Evolutionary conservation across 2,113 vertebrate species (phyloP), one percentile per base, ranked within the genome.

Genomic region (Archocentrus centrarchus): DNA sequence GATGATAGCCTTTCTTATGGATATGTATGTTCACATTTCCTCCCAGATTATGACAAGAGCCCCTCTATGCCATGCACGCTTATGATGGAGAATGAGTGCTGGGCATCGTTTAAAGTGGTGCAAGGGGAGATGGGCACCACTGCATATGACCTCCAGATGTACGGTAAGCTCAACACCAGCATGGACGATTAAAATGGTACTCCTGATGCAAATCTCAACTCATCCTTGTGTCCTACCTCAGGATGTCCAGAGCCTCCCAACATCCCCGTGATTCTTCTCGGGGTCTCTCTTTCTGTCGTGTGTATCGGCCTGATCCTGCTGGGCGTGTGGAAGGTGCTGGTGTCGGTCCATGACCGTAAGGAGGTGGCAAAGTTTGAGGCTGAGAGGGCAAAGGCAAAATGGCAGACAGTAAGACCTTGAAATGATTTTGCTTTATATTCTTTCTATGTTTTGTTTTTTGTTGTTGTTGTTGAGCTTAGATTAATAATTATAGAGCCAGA

Each of bases 341-440:
- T 99, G 76, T 99, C 97, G 2, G 96, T 97, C 90, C 98, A 99
- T 37, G 98, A 99, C 87, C 96, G 96, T 18, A 99, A 98, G 93
- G 98, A 99, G 90, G 97, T 99, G 84, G 98, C 98, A 77, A 99
- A 97, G 92, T 99, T 99, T 90, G 98, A 99, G 96, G 97, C 97
- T 35, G 98, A 99, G 91, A 96, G 95, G 87, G 95, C 97, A 0
- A 99, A 99, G 86, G 98, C 97, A 78, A 98, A 97, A 91, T 99
- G 98, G 98, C 97, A 98, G 94, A 95, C 96, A 90, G 98, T 99
- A 97, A 0, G 97, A 62, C 6, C 6, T 8, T 39, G 8, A 57
- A 15, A 17, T 77, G 1, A 4, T 7, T 66, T 73, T 0, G 18
- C 27, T 73, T 73, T 53, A 18, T 5, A 14, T 53, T 53, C 64